phyloP scores from a whole-genome alignment of 2,888 invertebrate genomes.

The Agonopterix alstromeriana region DNA sequence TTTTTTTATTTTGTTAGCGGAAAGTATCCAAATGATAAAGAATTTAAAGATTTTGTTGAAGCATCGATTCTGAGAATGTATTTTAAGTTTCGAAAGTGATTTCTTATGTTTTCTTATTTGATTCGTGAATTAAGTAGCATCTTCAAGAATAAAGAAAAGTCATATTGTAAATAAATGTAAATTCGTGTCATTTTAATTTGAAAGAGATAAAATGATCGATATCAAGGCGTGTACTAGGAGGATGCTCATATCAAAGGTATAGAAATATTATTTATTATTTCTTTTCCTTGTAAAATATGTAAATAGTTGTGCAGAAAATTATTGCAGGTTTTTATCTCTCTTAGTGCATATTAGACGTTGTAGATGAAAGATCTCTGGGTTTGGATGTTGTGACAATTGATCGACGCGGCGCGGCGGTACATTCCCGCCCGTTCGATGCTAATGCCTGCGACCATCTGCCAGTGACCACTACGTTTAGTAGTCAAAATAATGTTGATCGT shows the following conservation, averaged over 20 bases:
- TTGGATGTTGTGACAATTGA: constrained; percentile 20
- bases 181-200: constrained; percentile 36
- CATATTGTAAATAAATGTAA: constrained; percentile 44
- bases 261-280: constrained; percentile 63
- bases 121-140: neutral
- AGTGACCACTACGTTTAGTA: too few relatives aligned
- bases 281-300: constrained; percentile 71
- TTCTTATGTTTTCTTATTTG: neutral
- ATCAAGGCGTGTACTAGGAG: constrained; percentile 40
- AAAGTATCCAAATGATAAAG: too few relatives aligned
- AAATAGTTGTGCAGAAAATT: constrained; percentile 59
- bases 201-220: constrained; percentile 25
- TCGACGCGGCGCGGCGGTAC: neutral
- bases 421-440: too few relatives aligned
- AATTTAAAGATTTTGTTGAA: too few relatives aligned
- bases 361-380: constrained; percentile 43
- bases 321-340: constrained; percentile 42
- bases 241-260: constrained; percentile 70
- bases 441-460: neutral
- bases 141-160: neutral
- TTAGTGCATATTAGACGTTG: constrained; percentile 50
- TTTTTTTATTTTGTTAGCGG: neutral
- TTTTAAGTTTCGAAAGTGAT: neutral
- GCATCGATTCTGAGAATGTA: too few relatives aligned
- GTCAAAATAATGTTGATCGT: too few relatives aligned